Evolutionary conservation across 2,888 invertebrate genomes (phyloP).

Genomic region (Metellina segmentata): DNA sequence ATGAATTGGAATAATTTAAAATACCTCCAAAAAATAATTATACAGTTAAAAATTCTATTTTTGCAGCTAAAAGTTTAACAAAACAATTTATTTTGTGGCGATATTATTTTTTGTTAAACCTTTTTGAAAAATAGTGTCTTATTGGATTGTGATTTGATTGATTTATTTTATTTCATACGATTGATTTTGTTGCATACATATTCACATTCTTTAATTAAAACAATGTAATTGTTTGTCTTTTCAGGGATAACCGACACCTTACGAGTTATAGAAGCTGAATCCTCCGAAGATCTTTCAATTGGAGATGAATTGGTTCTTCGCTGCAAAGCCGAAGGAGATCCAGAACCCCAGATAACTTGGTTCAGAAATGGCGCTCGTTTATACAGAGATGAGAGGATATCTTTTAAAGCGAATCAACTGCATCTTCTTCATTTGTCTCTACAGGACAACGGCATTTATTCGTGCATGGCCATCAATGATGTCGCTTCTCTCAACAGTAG

Average conservation of each 20-base stretch:
- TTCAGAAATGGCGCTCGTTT: constrained; percentile 85
- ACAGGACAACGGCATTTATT: constrained; percentile 87
- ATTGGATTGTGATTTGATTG: background rate
- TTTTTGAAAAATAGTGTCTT: background rate
- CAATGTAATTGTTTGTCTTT: constrained; percentile 27
- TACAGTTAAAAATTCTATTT: too few species aligned
- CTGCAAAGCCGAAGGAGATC: constrained; percentile 86
- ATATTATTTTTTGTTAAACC: too few species aligned
- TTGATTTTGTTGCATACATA: background rate
- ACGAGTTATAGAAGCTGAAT: constrained; percentile 84
- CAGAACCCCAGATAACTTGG: constrained; percentile 86
- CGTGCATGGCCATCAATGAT: constrained; percentile 87
- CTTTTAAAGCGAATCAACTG: constrained; percentile 84
- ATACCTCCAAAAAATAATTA: too few species aligned
- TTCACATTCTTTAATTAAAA: background rate
- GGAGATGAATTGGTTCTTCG: constrained; percentile 84
- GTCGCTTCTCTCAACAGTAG: constrained; percentile 84
- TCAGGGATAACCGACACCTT: constrained; percentile 85
- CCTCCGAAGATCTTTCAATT: constrained; percentile 82
- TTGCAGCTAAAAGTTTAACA: too few species aligned
- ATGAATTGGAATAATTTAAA: too few species aligned
- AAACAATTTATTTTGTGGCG: too few species aligned
- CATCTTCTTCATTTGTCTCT: constrained; percentile 83
- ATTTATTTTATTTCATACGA: background rate
- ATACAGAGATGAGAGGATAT: constrained; percentile 83